Percentiles rank a stretch among this genome's conserved stretches.
These are phyloP conservation scores for Ethmia dodecea DNA, from an alignment of 2,888 invertebrate genomes.

Conservation along the genomic window DNA sequence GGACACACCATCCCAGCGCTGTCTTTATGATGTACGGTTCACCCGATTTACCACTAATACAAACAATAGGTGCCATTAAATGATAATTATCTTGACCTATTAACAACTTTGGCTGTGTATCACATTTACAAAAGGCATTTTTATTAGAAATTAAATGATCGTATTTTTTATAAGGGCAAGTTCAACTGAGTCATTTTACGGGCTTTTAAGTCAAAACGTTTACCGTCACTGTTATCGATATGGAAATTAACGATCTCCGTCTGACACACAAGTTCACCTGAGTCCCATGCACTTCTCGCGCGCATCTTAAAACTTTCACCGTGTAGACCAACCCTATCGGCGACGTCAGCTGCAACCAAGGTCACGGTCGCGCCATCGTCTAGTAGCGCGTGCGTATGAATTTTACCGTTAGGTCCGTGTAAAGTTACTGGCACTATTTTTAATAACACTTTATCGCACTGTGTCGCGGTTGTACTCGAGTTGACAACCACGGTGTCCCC, in stretches of 20 bases:
- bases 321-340: constrained; percentile 14
- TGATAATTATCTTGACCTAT: constrained; percentile 29
- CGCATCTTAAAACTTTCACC: constrained; percentile 18
- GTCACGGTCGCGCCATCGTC: constrained; percentile 25
- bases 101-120: constrained; percentile 21
- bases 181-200: constrained; percentile 20
- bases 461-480: not conserved
- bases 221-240: constrained; percentile 14
- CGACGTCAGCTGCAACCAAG: constrained; percentile 17
- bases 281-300: constrained; percentile 21
- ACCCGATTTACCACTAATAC: constrained; percentile 13
- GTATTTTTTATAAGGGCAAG: constrained; percentile 18
- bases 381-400: constrained; percentile 17
- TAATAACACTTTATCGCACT: constrained; percentile 9
- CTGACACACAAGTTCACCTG: constrained; percentile 15
- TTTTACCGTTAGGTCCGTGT: constrained; percentile 10
- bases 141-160: not conserved
- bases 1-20: constrained; percentile 21
- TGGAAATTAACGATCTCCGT: not conserved
- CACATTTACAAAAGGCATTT: not conserved
- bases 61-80: constrained; percentile 21
- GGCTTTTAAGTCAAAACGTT: constrained; percentile 10
- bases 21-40: constrained; percentile 21
- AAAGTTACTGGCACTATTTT: constrained; percentile 9
- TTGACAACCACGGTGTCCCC: not conserved